phyloP scores from a whole-genome alignment of 2,888 invertebrate genomes.

The Clunio marinus region DNA sequence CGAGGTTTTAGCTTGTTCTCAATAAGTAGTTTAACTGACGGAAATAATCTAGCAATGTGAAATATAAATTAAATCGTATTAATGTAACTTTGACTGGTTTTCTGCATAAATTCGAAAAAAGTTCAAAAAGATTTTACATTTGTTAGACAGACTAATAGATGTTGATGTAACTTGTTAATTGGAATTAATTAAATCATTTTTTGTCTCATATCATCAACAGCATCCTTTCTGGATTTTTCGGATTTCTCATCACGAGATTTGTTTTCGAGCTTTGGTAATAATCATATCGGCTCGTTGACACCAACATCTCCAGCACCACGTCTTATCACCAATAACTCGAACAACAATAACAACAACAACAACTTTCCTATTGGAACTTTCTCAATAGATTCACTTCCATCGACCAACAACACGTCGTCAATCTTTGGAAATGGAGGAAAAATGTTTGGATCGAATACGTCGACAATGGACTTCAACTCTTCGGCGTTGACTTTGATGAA shows the following conservation, averaged over 20 bases:
- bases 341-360: slow-evolving; percentile 36
- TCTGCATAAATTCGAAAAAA: no score
- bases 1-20: no score
- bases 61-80: no score
- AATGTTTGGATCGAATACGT: slow-evolving; percentile 17
- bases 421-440: slow-evolving; percentile 40
- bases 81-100: no score
- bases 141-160: no score
- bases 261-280: slow-evolving; percentile 22
- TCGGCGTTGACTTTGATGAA: slow-evolving; percentile 35
- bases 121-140: no score
- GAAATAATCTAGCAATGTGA: no score
- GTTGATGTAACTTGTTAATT: not conserved
- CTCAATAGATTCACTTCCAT: slow-evolving; percentile 49
- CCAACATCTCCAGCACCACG: slow-evolving; percentile 31
- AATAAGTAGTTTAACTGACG: no score
- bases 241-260: slow-evolving; percentile 40
- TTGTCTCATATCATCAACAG: no score
- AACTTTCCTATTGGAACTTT: slow-evolving; percentile 50
- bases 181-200: slow-evolving; percentile 39
- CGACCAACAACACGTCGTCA: slow-evolving; percentile 48
- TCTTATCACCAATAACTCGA: slow-evolving; percentile 34
- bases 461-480: slow-evolving; percentile 43
- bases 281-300: not conserved
- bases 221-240: slow-evolving; percentile 38